Percentiles rank a stretch among this genome's conserved stretches.
These are phyloP conservation scores for Lucinisca nassula DNA, from an alignment of 2,888 invertebrate genomes.

Conservation along the genomic window DNA sequence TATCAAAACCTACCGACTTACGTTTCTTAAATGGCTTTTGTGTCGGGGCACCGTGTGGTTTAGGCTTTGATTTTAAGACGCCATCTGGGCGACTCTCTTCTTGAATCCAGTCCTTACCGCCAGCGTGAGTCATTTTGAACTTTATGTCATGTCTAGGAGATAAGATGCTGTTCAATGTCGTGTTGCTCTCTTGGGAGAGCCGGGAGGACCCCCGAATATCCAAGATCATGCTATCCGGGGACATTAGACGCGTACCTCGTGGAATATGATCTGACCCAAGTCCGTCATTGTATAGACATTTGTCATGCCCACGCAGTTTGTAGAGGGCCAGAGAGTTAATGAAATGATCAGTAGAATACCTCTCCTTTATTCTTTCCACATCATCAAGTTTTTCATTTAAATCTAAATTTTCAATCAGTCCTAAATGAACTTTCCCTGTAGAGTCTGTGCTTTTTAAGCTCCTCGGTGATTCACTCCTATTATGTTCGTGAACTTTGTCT, in stretches of 20 bases:
- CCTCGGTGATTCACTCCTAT: conserved; percentile 59
- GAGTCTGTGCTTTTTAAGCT: conserved; percentile 62
- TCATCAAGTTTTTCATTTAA: conserved; percentile 63
- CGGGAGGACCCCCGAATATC: conserved; percentile 14
- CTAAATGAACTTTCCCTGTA: conserved; percentile 62
- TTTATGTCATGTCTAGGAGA: conserved; percentile 18
- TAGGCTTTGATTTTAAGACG: conserved; percentile 5
- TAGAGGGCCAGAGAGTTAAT: conserved; percentile 59
- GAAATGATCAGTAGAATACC: conserved; percentile 65
- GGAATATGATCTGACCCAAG: conserved; percentile 50
- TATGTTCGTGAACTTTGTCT: conserved; percentile 21
- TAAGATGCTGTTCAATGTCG: conserved; percentile 35
- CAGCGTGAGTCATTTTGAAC: not conserved
- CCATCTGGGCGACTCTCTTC: conserved; percentile 39
- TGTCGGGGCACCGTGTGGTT: not conserved
- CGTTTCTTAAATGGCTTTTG: not conserved
- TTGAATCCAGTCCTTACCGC: conserved; percentile 36
- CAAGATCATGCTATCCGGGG: conserved; percentile 7
- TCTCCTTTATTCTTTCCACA: conserved; percentile 64
- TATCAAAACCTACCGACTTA: conserved; percentile 62
- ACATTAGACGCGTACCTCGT: conserved; percentile 47
- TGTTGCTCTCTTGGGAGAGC: conserved; percentile 32
- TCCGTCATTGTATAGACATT: conserved; percentile 49
- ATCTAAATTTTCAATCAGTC: conserved; percentile 66
- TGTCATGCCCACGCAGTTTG: conserved; percentile 66